Evolutionary conservation across 2,113 vertebrate species (phyloP).

Genomic region (Capreolus pygargus): DNA sequence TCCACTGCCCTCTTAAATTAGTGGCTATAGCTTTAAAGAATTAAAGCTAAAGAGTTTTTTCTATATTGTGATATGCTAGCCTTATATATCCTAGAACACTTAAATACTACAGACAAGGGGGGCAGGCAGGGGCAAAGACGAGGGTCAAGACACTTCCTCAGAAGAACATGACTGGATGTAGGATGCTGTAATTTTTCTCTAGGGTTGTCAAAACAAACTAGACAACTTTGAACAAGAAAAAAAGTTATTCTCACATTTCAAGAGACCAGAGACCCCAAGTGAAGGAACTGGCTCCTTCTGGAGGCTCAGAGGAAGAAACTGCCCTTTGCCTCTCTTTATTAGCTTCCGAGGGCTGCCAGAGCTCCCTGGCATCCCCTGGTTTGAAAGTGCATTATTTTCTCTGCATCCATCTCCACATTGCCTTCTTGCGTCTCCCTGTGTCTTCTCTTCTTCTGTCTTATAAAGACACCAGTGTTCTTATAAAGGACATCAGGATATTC

Average conservation of each 20-base stretch:
- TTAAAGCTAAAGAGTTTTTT: not conserved
- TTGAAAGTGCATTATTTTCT: not conserved
- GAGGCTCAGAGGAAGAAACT: not conserved
- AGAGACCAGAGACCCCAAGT: not conserved
- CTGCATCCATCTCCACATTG: not conserved
- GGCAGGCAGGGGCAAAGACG: fast-evolving
- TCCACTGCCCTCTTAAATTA: not conserved
- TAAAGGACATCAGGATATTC: not conserved
- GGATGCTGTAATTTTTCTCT: not conserved
- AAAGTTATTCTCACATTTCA: not conserved
- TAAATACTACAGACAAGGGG: not conserved
- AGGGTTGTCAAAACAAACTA: not conserved
- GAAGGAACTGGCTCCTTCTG: not conserved
- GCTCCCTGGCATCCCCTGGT: not conserved
- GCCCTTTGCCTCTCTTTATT: not conserved
- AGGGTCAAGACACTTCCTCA: not conserved
- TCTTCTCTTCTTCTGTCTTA: not conserved
- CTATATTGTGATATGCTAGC: not conserved
- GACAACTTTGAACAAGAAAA: not conserved
- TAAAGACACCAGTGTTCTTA: not conserved
- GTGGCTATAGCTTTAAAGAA: not conserved
- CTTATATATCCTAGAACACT: not conserved
- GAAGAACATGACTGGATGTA: not conserved
- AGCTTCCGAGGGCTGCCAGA: not conserved
- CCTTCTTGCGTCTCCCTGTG: not conserved